Evolutionary conservation across 2,888 invertebrate genomes (phyloP), one percentile per base, ranked within the genome.

Genomic region (Cheilosia vernalis): DNA sequence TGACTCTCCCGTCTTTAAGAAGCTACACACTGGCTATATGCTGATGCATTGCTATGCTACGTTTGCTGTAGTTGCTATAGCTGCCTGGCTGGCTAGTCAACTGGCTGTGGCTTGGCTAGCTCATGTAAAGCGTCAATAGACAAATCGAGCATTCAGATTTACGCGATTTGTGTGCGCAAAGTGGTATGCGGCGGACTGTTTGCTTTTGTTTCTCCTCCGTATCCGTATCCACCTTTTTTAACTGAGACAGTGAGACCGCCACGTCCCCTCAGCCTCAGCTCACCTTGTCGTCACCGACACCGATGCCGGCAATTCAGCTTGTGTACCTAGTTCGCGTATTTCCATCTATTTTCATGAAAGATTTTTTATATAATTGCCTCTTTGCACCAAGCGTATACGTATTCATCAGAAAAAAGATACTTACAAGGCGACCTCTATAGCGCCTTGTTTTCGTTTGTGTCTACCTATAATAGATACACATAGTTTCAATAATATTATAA

Each of bases 81-180:
- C 58, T 56, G 47, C 58, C 73, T 66, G 19, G 30, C 66, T 60
- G 61, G 60, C 60, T 72, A 77, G 58, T 47, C 55, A 61, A 61
- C 78, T 17, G 56, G 56, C 67, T 44, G 10, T 66, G 55, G 72
- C 63, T 60, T 66, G 55, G 72, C 63, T 60, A 61, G 80, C 56
- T 70, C 80, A 80, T 84, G 84, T 85, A 76, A 85, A 85, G 76
- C 84, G 80, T 85, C 84, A 85, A 80, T 85, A 85, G 84, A 85
- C 84, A 80, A 85, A 85, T 85, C 84, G 84, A 85, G 84, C 84
- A 85, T 85, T 84, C 80, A 80, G 84, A 85, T 85, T 80, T 80
- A 76, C 84, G 80, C 84, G 84, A 85, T 80, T 85, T 85, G 60
- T 80, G 84, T 76, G 64, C 84, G 76, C 80, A 70, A 76, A 85